Evolutionary conservation across 2,888 invertebrate genomes (phyloP), one percentile per base, ranked within the genome.

Genomic region (Caenorhabditis virilis): DNA sequence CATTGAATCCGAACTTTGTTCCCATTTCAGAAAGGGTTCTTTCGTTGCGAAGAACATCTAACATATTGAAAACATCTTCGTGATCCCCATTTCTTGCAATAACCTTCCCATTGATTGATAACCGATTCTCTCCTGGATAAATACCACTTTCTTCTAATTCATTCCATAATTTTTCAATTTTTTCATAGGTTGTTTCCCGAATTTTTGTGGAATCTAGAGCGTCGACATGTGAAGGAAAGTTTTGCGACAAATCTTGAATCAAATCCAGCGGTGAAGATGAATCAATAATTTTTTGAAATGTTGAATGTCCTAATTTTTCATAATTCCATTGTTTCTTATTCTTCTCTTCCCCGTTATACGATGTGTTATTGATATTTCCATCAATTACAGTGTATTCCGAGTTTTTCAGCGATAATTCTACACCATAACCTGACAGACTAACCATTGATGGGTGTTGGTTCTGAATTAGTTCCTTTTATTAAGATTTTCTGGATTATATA

Each of bases 321-420:
- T n/a, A n/a, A n/a, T n/a, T n/a, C n/a, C n/a, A n/a, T 13, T 30
- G 30, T 30, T 9, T 30, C 13, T 30, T 6, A 30, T 30, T 6
- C 13, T 30, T 30, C 30, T 9, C 13, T 9, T 13, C 7, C 30
- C 30, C 13, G 13, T 9, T 9, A 30, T 30, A 30, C 13, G 6
- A 30, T 30, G 65, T 77, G 84, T 83, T 23, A 22, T 85, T 83
- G 83, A 90, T 89, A 9, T 89, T 88, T 82, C 90, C 90, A 86
- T 97, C 95, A 82, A 95, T 93, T 54, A 95, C 95, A 42, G 97
- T 97, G 83, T 99, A 99, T 85, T 99, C 98, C 0, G 97, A 98
- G 60, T 94, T 95, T 86, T 99, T 99, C 82, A 99, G 90, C 84
- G 97, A 95, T 48, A 99, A 86, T 84, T 98, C 98, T 0, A 98